Evolutionary conservation across 2,797 vertebrate genomes (phyloP), one percentile per base, ranked within the genome.

Genomic region (Lacerta agilis): DNA sequence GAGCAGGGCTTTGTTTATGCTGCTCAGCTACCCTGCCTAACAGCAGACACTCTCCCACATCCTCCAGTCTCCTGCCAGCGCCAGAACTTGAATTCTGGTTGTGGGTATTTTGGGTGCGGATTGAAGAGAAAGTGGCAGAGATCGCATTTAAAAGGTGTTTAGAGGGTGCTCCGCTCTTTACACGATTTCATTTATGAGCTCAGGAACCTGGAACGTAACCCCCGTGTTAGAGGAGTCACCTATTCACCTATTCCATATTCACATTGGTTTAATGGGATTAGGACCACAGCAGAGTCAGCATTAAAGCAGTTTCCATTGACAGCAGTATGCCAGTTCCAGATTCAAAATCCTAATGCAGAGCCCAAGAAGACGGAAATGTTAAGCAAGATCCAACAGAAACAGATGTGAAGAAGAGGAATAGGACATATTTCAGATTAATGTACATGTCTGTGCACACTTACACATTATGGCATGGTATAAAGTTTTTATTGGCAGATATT

Each of bases 401-500:
- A 71, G 27, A 81, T 80, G 20, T 73, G 13, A 69, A 71, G 4
- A 10, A 38, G 36, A 79, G 17, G n/a, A 38, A 82, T 27, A 79
- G 36, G 36, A 77, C 76, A 67, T 43, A 36, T 76, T 87, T 85
- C 49, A 90, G 49, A 87, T 81, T 80, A 90, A 87, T 84, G 58
- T 75, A 61, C 77, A 81, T 75, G 29, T 45, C 5, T 67, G 45
- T 23, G 90, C 79, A 66, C 45, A 83, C 33, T 58, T 78, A 83
- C 0, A 76, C 69, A 0, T 79, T 83, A 58, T 76, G 72, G 82
- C 72, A 85, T 84, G 66, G 45, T 87, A 88, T 43, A 82, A 91
- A 91, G 91, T 89, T 94, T 95, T 92, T 83, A 87, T 86, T 94
- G 93, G 92, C 92, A 91, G 20, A 36, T 73, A 86, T 90, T 13